phyloP scores from a whole-genome alignment of 2,113 vertebrate genomes.

The Psettodes erumei region DNA sequence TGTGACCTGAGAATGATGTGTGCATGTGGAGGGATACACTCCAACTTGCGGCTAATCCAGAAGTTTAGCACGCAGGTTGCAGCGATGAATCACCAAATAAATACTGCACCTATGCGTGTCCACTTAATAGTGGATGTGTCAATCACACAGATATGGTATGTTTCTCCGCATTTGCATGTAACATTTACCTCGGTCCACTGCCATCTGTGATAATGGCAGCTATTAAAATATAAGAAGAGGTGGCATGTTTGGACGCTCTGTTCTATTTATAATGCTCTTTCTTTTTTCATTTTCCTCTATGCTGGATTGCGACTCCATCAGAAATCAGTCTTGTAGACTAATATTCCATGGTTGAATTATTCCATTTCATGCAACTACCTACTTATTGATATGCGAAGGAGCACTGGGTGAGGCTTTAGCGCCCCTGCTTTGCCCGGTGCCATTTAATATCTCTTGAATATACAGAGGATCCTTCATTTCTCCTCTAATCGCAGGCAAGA shows the following conservation, averaged over 20 bases:
- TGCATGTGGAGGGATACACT: slow-evolving; percentile 47
- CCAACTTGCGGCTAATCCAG: slow-evolving; percentile 34
- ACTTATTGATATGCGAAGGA: slow-evolving; percentile 72
- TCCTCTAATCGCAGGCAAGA: slow-evolving; percentile 64
- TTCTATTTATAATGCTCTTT: background rate
- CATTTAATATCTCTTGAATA: slow-evolving; percentile 74
- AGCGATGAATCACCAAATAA: slow-evolving; percentile 11
- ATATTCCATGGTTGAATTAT: slow-evolving; percentile 48
- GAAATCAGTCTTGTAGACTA: slow-evolving; percentile 29
- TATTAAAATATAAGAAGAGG: slow-evolving; percentile 1
- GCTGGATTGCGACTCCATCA: background rate
- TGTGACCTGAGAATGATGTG: slow-evolving; percentile 58
- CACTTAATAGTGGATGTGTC: background rate
- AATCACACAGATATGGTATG: background rate
- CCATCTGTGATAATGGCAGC: background rate
- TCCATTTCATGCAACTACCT: slow-evolving; percentile 53
- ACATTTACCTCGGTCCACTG: slow-evolving; percentile 5
- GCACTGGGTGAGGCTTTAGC: slow-evolving; percentile 38
- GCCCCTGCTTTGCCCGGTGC: slow-evolving; percentile 58
- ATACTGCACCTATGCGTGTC: background rate
- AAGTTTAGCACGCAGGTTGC: slow-evolving; percentile 42
- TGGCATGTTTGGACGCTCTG: background rate
- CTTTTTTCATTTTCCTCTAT: slow-evolving; percentile 3
- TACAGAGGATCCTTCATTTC: slow-evolving; percentile 72
- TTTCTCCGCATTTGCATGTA: background rate